These are phyloP conservation scores for Microplitis demolitor DNA, from an alignment of 1,140 invertebrate genomes.

Conservation along the genomic window DNA sequence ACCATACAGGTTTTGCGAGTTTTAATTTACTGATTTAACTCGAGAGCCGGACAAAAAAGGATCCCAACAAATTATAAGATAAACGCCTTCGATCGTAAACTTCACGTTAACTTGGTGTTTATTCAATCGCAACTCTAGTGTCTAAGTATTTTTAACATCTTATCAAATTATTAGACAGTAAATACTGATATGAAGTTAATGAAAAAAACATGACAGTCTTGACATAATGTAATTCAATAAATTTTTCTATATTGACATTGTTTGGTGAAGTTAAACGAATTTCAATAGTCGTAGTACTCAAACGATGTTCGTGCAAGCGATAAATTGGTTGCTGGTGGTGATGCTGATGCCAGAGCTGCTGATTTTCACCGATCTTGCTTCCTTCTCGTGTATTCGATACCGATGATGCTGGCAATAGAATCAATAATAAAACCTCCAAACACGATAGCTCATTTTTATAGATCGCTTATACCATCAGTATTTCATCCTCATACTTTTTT, in stretches of 20 bases:
- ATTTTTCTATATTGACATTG: conserved; percentile 1
- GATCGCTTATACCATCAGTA: not conserved
- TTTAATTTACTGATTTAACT: not conserved
- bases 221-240: not conserved
- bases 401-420: not conserved
- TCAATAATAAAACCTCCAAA: conserved; percentile 8
- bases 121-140: too few species aligned
- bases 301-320: conserved; percentile 6
- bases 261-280: not conserved
- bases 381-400: not conserved
- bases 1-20: conserved; percentile 2
- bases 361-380: not conserved
- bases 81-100: not conserved
- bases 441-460: not conserved
- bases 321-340: conserved; percentile 1
- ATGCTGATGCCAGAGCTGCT: not conserved
- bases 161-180: too few species aligned
- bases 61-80: not conserved
- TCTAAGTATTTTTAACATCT: too few species aligned
- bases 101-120: not conserved
- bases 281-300: conserved; percentile 13
- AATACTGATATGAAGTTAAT: not conserved
- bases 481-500: not conserved
- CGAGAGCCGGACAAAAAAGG: not conserved
- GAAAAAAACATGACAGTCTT: not conserved